phyloP scores from a whole-genome alignment of 2,888 invertebrate species.

The Galeruca laticollis region DNA sequence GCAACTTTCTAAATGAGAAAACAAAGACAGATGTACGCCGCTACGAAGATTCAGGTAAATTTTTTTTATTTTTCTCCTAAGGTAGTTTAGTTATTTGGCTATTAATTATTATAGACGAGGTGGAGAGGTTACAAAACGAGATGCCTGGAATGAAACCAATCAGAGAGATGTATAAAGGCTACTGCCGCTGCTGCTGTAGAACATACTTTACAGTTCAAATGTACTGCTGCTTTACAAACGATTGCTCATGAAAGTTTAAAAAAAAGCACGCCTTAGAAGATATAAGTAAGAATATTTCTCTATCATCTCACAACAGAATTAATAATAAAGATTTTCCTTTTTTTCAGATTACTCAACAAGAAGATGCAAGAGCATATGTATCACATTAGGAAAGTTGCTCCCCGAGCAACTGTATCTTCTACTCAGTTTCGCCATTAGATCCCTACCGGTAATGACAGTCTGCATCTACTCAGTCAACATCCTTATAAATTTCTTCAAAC shows the following conservation, averaged over 20 bases:
- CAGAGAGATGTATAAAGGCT: conserved; percentile 60
- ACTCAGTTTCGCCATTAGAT: conserved; percentile 68
- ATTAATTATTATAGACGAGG: conserved; percentile 52
- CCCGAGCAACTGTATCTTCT: conserved; percentile 63
- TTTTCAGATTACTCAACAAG: conserved; percentile 66
- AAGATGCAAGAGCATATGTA: conserved; percentile 61
- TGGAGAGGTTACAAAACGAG: conserved; percentile 66
- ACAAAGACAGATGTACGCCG: conserved; percentile 64
- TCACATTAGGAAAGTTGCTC: conserved; percentile 59
- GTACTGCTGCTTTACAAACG: conserved; percentile 58
- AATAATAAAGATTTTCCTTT: conserved; percentile 23
- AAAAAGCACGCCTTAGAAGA: conserved; percentile 64
- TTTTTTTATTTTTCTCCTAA: background rate
- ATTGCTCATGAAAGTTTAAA: conserved; percentile 58
- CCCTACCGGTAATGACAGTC: conserved; percentile 73
- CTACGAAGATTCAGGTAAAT: conserved; percentile 74
- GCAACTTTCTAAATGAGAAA: conserved; percentile 49
- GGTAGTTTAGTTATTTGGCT: conserved; percentile 7
- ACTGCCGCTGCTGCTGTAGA: conserved; percentile 56
- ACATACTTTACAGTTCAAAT: conserved; percentile 62
- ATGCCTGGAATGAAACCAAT: conserved; percentile 54
- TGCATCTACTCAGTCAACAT: conserved; percentile 70
- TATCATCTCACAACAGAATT: background rate
- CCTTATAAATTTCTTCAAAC: conserved; percentile 77
- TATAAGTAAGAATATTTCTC: conserved; percentile 61